A percentile compares a stretch with the other conserved stretches of the same genome.
Evolutionary conservation across 2,113 vertebrate genomes (phyloP).

Genomic region (Grammomys dolichurus): DNA sequence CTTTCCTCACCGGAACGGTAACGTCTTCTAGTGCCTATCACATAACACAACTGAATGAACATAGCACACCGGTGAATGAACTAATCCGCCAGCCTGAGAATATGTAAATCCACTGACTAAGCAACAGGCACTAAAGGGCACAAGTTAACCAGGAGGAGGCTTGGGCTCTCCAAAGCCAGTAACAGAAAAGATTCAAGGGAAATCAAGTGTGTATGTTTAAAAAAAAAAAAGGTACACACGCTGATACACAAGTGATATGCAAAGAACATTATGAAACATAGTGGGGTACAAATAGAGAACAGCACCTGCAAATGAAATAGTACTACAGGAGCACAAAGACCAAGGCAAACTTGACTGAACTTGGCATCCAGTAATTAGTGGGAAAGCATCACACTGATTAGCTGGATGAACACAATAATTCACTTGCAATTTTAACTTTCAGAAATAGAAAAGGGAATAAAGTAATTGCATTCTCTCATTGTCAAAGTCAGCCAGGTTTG

Average conservation of each 20-base stretch:
- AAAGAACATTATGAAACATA: slow-evolving; percentile 53
- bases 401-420: slow-evolving; percentile 48
- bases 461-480: slow-evolving; percentile 26
- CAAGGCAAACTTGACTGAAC: slow-evolving; percentile 59
- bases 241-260: neutral
- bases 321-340: slow-evolving; percentile 47
- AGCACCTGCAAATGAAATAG: slow-evolving; percentile 32
- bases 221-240: neutral
- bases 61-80: neutral
- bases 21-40: slow-evolving; percentile 48
- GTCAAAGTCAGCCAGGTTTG: neutral
- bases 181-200: slow-evolving; percentile 50
- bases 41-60: neutral
- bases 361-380: slow-evolving; percentile 28
- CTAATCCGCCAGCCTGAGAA: slow-evolving; percentile 45
- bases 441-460: slow-evolving; percentile 51
- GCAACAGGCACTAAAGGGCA: slow-evolving; percentile 10
- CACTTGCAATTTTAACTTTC: slow-evolving; percentile 26
- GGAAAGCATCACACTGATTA: slow-evolving; percentile 41
- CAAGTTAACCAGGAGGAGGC: slow-evolving; percentile 8
- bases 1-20: slow-evolving; percentile 50
- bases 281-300: slow-evolving; percentile 27
- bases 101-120: slow-evolving; percentile 48
- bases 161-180: slow-evolving; percentile 21
- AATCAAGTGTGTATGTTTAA: slow-evolving; percentile 38